phyloP scores from a whole-genome alignment of 1,140 invertebrate species.

The Atopsyche davidsoni region DNA sequence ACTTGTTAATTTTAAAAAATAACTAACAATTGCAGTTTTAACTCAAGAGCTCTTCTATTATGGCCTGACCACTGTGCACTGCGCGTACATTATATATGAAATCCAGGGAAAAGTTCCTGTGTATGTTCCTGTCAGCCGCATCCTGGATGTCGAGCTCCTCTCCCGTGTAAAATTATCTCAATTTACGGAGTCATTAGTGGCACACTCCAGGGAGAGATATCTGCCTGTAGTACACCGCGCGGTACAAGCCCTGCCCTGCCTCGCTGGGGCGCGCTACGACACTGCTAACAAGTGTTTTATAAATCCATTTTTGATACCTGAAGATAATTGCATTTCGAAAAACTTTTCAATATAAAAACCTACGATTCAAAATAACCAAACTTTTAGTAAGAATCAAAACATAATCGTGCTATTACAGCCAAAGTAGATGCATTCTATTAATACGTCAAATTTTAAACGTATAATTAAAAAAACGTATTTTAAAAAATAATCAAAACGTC shows the following conservation, averaged over 20 bases:
- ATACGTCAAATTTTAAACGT: background rate
- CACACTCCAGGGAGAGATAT: conserved; percentile 47
- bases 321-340: no score
- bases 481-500: background rate
- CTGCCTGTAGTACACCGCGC: conserved; percentile 30
- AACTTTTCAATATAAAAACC: background rate
- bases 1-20: no score
- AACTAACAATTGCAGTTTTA: no score
- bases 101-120: conserved; percentile 26
- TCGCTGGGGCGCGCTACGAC: conserved; percentile 5
- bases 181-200: conserved; percentile 49
- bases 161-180: conserved; percentile 47
- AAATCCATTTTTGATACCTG: no score
- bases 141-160: conserved; percentile 31
- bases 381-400: no score
- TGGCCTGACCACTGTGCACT: no score
- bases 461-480: background rate
- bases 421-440: background rate
- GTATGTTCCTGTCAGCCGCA: conserved; percentile 24
- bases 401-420: background rate
- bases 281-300: conserved; percentile 6
- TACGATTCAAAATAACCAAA: background rate
- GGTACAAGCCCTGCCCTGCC: conserved; percentile 1
- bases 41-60: no score
- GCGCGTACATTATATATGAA: no score